phyloP scores from a whole-genome alignment of 2,888 invertebrate genomes.

The Campoletis raptor region DNA sequence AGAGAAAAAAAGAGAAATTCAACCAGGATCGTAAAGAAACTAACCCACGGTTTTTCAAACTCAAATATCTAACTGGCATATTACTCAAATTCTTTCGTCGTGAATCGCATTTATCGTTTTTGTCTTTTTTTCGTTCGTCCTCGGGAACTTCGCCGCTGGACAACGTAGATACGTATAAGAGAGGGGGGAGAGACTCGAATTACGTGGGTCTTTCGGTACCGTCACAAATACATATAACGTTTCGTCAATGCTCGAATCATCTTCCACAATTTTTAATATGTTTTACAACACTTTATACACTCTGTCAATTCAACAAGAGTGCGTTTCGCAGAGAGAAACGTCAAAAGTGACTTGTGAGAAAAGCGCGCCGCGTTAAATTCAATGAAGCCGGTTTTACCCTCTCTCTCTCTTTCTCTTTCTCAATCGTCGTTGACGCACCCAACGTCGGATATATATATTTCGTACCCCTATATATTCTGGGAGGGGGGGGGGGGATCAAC shows the following conservation, averaged over 20 bases:
- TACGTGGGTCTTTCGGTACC: slow-evolving; percentile 12
- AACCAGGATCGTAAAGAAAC: not conserved
- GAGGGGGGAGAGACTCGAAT: not conserved
- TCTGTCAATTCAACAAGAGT: slow-evolving; percentile 61
- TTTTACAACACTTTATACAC: not conserved
- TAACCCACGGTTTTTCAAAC: not conserved
- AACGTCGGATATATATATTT: slow-evolving; percentile 37
- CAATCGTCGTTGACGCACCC: slow-evolving; percentile 43
- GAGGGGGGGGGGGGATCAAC: not conserved
- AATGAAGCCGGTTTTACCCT: slow-evolving; percentile 61
- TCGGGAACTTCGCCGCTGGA: slow-evolving; percentile 11
- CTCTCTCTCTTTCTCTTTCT: slow-evolving; percentile 46
- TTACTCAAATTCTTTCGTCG: not conserved
- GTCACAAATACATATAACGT: not conserved
- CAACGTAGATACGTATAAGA: not conserved
- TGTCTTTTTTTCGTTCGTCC: slow-evolving; percentile 9
- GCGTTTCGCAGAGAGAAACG: slow-evolving; percentile 74
- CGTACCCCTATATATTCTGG: slow-evolving; percentile 16
- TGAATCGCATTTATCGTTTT: not conserved
- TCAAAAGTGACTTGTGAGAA: slow-evolving; percentile 76
- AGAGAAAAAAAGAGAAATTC: slow-evolving; percentile 10
- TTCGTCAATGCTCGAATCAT: not conserved
- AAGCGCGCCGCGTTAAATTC: slow-evolving; percentile 53
- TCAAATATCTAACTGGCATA: not conserved
- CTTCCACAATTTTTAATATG: not conserved